Evolutionary conservation across 2,797 vertebrate genomes (phyloP).

Genomic region (Pseudomugil gertrudae): DNA sequence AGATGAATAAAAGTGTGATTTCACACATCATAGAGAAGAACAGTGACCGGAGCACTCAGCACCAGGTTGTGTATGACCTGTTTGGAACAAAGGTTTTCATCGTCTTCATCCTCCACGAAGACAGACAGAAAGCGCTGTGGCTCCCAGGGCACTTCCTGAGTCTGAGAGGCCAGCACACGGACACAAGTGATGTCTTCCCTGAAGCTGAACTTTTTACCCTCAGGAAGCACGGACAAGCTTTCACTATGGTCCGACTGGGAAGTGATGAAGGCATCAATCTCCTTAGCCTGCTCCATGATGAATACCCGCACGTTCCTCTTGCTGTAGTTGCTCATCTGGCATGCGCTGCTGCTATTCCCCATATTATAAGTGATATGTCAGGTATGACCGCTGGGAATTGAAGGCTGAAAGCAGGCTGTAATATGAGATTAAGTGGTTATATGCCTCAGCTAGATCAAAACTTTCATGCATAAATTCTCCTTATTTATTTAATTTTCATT

Average conservation of each 20-base stretch:
- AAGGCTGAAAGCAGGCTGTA: conserved; percentile 14
- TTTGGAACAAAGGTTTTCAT: conserved; percentile 64
- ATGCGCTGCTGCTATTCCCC: conserved; percentile 54
- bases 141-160: conserved; percentile 46
- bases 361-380: conserved; percentile 24
- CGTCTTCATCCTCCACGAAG: conserved; percentile 70
- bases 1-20: background rate
- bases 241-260: background rate
- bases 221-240: background rate
- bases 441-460: background rate
- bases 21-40: conserved; percentile 72
- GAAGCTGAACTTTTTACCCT: conserved; percentile 62
- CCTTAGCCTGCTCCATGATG: conserved; percentile 42
- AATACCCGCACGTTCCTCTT: conserved; percentile 64
- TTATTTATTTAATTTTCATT: background rate
- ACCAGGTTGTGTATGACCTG: conserved; percentile 63
- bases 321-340: conserved; percentile 72
- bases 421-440: conserved; percentile 1
- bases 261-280: conserved; percentile 59
- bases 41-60: conserved; percentile 7
- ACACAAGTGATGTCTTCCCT: conserved; percentile 33
- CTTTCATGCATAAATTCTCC: background rate
- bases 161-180: conserved; percentile 62
- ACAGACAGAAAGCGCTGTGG: conserved; percentile 51
- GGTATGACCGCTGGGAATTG: background rate